Evolutionary conservation across 1,140 invertebrate genomes (phyloP).

Genomic region (Lasaia peninsularis): DNA sequence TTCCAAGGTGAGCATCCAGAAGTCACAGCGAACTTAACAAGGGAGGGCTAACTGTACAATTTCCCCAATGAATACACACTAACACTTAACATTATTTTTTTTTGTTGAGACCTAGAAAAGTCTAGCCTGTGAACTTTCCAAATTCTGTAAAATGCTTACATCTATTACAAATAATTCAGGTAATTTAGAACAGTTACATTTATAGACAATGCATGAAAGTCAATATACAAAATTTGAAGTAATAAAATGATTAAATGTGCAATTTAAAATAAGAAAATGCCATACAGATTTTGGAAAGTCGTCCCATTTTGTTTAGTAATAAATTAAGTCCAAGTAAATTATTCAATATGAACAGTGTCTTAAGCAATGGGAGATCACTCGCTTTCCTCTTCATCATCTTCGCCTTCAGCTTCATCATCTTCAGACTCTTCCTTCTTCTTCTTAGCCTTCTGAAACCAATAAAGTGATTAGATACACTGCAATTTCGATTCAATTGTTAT

Average conservation of each 20-base stretch:
- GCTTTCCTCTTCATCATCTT: slow-evolving; percentile 75
- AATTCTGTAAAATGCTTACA: slow-evolving; percentile 59
- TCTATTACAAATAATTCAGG: slow-evolving; percentile 23
- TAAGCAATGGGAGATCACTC: slow-evolving; percentile 71
- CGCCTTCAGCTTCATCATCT: slow-evolving; percentile 71
- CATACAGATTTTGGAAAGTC: slow-evolving; percentile 74
- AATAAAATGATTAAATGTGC: slow-evolving; percentile 15
- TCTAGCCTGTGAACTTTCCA: slow-evolving; percentile 71
- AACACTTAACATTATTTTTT: slow-evolving; percentile 76
- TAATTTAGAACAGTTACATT: not conserved
- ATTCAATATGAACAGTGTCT: slow-evolving; percentile 76
- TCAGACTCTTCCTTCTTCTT: slow-evolving; percentile 78
- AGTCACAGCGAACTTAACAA: slow-evolving; percentile 75
- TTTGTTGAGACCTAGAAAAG: slow-evolving; percentile 62
- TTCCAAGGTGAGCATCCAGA: slow-evolving; percentile 66
- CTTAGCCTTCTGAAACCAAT: slow-evolving; percentile 66
- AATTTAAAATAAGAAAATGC: slow-evolving; percentile 7
- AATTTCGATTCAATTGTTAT: no score
- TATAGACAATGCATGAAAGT: slow-evolving; percentile 8
- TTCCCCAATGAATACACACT: slow-evolving; percentile 72
- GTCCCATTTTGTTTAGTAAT: slow-evolving; percentile 74
- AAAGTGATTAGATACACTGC: slow-evolving; percentile 24
- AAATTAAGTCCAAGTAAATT: slow-evolving; percentile 78
- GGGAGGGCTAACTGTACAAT: slow-evolving; percentile 77
- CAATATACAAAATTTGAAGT: slow-evolving; percentile 32